A percentile compares a stretch with the other conserved stretches of the same genome.
These are phyloP conservation scores for Bellardia pandia DNA, from an alignment of 2,888 invertebrate genomes.

Conservation along the genomic window DNA sequence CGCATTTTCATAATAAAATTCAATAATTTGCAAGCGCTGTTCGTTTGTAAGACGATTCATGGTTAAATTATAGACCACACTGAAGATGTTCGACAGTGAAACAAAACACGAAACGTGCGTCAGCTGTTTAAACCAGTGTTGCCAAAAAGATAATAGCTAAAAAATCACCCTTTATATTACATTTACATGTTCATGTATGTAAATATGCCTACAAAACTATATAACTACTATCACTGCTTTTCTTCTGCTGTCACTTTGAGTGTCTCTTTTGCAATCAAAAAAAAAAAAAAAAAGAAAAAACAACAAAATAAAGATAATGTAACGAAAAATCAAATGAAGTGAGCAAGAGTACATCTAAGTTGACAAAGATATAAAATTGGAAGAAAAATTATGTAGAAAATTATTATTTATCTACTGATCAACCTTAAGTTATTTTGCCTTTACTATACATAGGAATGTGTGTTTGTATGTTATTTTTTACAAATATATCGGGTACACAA, in stretches of 20 bases:
- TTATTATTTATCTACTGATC: conserved; percentile 68
- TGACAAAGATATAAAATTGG: conserved; percentile 44
- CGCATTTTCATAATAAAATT: no score
- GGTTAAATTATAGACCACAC: no score
- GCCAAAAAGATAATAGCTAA: no score
- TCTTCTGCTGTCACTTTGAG: neutral
- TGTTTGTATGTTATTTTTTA: neutral
- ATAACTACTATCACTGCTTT: conserved; percentile 1
- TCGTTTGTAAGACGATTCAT: no score
- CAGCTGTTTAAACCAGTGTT: no score
- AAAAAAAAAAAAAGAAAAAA: neutral
- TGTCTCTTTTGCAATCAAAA: neutral
- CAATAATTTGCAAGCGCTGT: no score
- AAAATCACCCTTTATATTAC: neutral
- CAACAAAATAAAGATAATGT: neutral
- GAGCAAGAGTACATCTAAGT: conserved; percentile 55
- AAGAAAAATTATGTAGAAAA: conserved; percentile 52
- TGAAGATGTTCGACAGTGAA: no score
- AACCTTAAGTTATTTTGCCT: conserved; percentile 39
- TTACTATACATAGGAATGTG: neutral
- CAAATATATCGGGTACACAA: neutral
- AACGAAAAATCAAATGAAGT: conserved; percentile 48
- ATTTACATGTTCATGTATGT: conserved; percentile 4
- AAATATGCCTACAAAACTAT: conserved; percentile 9
- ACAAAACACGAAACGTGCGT: no score